Conservation (phyloP, 2,113 vertebrate species). For the Rostratula benghalensis region DNA sequence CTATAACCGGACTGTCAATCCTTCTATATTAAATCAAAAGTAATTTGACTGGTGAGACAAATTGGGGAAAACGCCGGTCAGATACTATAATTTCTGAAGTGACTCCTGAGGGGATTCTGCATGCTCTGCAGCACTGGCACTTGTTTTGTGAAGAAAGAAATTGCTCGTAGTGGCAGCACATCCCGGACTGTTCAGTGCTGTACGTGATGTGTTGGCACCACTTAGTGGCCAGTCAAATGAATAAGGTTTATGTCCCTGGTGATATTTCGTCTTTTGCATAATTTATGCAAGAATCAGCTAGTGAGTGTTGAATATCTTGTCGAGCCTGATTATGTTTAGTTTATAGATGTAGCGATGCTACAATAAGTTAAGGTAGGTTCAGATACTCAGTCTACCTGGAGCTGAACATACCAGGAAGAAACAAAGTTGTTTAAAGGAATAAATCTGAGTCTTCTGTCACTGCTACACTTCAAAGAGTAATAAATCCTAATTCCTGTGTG, state of each 20-base stretch:
- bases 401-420: not conserved
- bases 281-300: not conserved
- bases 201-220: not conserved
- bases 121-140: not conserved
- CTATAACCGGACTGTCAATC: not conserved
- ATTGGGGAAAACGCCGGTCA: not conserved
- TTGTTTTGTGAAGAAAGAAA: not conserved
- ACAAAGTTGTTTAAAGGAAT: not conserved
- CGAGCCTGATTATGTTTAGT: not conserved
- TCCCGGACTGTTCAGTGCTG: not conserved
- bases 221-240: conserved; percentile 28
- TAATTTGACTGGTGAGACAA: not conserved
- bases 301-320: not conserved
- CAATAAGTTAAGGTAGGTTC: not conserved
- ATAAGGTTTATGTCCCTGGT: not conserved
- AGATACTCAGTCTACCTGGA: not conserved
- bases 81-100: not conserved
- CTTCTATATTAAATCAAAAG: not conserved
- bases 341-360: not conserved
- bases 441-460: not conserved
- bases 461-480: not conserved
- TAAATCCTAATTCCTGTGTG: not conserved
- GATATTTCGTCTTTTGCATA: fast-evolving
- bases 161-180: not conserved
- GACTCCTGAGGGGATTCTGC: not conserved